Conservation (phyloP, 2,113 vertebrate species). For the Orycteropus afer region DNA sequence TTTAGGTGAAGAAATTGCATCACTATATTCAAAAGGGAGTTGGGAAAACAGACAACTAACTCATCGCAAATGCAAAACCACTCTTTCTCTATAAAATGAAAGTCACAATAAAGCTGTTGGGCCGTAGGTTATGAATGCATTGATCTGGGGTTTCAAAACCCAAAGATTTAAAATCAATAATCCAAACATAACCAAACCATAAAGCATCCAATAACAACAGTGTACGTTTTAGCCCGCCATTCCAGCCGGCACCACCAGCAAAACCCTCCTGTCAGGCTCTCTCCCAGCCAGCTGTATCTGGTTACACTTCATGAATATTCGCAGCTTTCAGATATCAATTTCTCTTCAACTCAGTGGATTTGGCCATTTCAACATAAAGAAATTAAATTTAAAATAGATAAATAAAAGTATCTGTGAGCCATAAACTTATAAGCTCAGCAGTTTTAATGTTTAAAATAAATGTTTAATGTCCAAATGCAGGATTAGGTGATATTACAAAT, state of each 20-base stretch:
- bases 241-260: neutral
- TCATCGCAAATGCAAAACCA: conserved; percentile 63
- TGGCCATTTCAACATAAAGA: conserved; percentile 57
- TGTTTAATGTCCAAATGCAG: conserved; percentile 53
- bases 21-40: conserved; percentile 62
- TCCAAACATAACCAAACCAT: conserved; percentile 62
- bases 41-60: conserved; percentile 75
- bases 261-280: neutral
- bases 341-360: conserved; percentile 19
- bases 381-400: conserved; percentile 67
- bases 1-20: conserved; percentile 61
- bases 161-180: conserved; percentile 70
- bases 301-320: conserved; percentile 54
- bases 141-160: conserved; percentile 68
- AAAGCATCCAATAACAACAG: conserved; percentile 59
- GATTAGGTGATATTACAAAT: conserved; percentile 49
- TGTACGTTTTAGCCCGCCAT: neutral
- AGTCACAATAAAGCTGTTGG: conserved; percentile 53
- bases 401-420: conserved; percentile 39
- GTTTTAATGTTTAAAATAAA: conserved; percentile 73
- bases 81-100: conserved; percentile 57
- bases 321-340: conserved; percentile 32
- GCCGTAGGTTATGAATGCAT: conserved; percentile 65
- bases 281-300: neutral
- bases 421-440: conserved; percentile 53